Evolutionary conservation across 2,888 invertebrate genomes (phyloP).

Genomic region (Sphaeridia pumilis): DNA sequence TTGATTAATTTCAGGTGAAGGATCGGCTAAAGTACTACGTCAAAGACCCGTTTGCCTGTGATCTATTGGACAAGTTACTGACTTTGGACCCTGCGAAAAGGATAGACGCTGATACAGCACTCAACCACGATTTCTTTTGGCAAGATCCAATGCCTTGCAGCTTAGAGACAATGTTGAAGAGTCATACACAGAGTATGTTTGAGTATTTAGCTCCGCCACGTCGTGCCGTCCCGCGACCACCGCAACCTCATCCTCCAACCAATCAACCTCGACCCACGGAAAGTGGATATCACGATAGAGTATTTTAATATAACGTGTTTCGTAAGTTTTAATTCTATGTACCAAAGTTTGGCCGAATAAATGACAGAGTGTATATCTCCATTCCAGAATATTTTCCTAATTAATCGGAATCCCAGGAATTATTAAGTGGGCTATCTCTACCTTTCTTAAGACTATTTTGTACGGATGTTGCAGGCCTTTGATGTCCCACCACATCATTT

Average conservation of each 20-base stretch:
- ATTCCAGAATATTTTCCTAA: not conserved
- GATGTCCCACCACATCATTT: too few species aligned
- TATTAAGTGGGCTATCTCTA: not conserved
- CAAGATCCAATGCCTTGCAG: constrained; percentile 92
- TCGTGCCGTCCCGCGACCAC: constrained; percentile 22
- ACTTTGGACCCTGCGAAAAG: constrained; percentile 83
- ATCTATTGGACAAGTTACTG: constrained; percentile 79
- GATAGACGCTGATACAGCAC: constrained; percentile 75
- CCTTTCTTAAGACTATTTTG: too few species aligned
- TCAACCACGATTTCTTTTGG: constrained; percentile 99
- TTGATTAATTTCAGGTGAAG: constrained; percentile 46
- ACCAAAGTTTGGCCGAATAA: not conserved
- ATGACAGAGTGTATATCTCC: not conserved
- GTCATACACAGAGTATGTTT: constrained; percentile 86
- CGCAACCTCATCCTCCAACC: constrained; percentile 20
- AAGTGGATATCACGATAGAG: constrained; percentile 33
- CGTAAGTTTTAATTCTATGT: not conserved
- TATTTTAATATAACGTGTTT: constrained; percentile 23
- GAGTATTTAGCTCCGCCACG: constrained; percentile 75
- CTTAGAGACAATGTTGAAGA: constrained; percentile 79
- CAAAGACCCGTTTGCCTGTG: constrained; percentile 82
- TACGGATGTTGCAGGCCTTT: too few species aligned
- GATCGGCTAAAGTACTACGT: constrained; percentile 79
- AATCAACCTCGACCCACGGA: constrained; percentile 21
- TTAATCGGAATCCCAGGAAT: not conserved